These are phyloP conservation scores for Gasteruption jaculator DNA, from an alignment of 2,888 invertebrate genomes.

Conservation along the genomic window DNA sequence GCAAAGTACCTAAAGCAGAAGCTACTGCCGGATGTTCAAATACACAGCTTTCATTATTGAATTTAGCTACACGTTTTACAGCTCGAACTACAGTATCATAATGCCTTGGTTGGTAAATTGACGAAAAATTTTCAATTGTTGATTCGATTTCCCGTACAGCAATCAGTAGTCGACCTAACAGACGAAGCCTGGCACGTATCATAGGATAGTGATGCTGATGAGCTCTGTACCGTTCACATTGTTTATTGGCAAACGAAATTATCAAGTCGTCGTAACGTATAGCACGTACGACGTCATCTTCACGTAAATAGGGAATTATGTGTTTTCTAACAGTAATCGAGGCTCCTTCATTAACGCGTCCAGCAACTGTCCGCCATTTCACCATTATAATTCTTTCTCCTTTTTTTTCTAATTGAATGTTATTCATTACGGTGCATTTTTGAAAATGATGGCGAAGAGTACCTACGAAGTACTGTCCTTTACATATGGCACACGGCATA, in stretches of 20 bases:
- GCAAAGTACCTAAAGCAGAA: neutral
- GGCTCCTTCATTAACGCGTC: slow-evolving; percentile 14
- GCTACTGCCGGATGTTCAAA: neutral
- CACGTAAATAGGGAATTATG: slow-evolving; percentile 23
- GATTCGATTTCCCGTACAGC: slow-evolving; percentile 8
- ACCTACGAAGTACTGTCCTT: no score
- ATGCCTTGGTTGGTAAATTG: slow-evolving; percentile 16
- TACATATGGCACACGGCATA: no score
- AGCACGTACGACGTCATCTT: slow-evolving; percentile 20
- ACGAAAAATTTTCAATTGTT: slow-evolving; percentile 13
- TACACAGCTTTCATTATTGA: neutral
- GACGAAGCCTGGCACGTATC: slow-evolving; percentile 19
- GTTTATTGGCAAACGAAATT: slow-evolving; percentile 22
- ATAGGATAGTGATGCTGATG: slow-evolving; percentile 19
- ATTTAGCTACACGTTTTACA: slow-evolving; percentile 10
- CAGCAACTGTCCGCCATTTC: no score
- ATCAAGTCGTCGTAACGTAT: slow-evolving; percentile 24
- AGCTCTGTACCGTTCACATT: slow-evolving; percentile 17
- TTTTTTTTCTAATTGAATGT: no score
- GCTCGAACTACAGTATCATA: slow-evolving; percentile 18
- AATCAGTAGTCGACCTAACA: slow-evolving; percentile 16
- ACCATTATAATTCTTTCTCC: no score
- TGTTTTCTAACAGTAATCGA: slow-evolving; percentile 6
- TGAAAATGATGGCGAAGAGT: no score
- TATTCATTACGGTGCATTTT: no score